Evolutionary conservation across 2,113 vertebrate species (phyloP), one percentile per base, ranked within the genome.

Genomic region (Ancistrus triradiatus): DNA sequence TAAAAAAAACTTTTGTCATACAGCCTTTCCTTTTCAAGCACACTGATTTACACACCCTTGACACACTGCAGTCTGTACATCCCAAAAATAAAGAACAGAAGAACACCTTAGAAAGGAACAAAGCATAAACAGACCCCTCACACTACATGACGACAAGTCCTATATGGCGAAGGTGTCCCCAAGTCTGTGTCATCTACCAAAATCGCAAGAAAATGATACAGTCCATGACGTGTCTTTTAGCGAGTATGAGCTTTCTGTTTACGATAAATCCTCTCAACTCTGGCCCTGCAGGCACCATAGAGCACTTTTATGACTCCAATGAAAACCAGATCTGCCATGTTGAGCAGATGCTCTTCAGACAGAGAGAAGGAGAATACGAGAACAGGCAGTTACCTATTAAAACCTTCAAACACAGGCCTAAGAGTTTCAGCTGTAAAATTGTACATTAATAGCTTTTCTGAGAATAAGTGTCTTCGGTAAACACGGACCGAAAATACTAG

Each of bases 21-120:
- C 11, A 66, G n/a, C n/a, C 19, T 8, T 17, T 17, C 21, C 17
- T 17, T 22, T 46, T 22, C 5, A 43, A 15, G 33, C 21, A 59
- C 14, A 24, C 37, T 61, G 14, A 10, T 64, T 38, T 13, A 46
- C 7, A 14, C 10, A 51, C 19, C 7, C 5, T 18, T 25, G 27
- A 55, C 48, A 28, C 48, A 52, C 17, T 58, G 8, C 38, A 44
- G 38, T 22, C 37, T 43, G n/a, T 15, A 37, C 33, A 55, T 44
- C 17, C 43, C 46, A 66, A 44, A n/a, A 33, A 15, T n/a, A 50
- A 22, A 58, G 18, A 27, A n/a, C n/a, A n/a, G 25, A 63, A 65
- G 60, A 56, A 47, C n/a, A 43, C 18, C 15, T 50, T 44, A 62
- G 51, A 72, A 27, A 57, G 46, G 27, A 67, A 31, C 58, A 72